Base-by-base conservation (phyloP, 2,888 invertebrate genomes). In the Unio delphinus region DNA sequence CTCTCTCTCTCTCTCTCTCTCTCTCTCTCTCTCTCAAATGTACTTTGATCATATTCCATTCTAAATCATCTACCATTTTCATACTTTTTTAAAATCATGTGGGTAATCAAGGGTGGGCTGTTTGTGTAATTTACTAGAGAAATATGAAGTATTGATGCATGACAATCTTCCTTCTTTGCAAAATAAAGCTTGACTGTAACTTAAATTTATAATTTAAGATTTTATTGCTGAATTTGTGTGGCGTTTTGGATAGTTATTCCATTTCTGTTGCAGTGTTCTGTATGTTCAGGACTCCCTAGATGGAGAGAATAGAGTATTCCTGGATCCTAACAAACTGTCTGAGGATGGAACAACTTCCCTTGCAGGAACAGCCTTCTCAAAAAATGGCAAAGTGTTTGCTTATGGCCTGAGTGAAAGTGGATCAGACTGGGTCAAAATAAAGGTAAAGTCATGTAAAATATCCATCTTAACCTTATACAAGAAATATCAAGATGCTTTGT, bases 371-470 rank as follows among this genome's bases (percentile, higher is more conserved):
- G 80, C 84, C 5, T 89, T 88, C 79, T 96, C 97, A 1, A 95
- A 98, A 84, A 95, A 99, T 91, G 98, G 98, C 20, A 92, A 93
- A 84, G 94, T 94, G 45, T 94, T 95, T 91, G 98, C 98, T 0
- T 99, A 98, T 91, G 96, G 95, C 0, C 91, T 99, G 2, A 97
- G 97, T 80, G 93, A 93, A 74, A 96, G 96, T 89, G 99, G 99
- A 0, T 98, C 98, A 2, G 99, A 99, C 90, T 99, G 99, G 99
- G 93, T 94, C 79, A 96, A 95, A 65, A 95, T 99, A 84, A 90
- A 91, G 85, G 91, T 85, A 66, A 65, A 60, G 45, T 15, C 7
- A 8, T 8, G 34, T 45, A 45, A 45, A 45, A 2, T 15, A 45
- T 45, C 45, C 45, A 45, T 15, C 45, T 45, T 45, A 15, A 34